Percentiles rank a stretch among this genome's conserved stretches.
phyloP scores from a whole-genome alignment of 2,888 invertebrate species.

The Agonopterix arenella region DNA sequence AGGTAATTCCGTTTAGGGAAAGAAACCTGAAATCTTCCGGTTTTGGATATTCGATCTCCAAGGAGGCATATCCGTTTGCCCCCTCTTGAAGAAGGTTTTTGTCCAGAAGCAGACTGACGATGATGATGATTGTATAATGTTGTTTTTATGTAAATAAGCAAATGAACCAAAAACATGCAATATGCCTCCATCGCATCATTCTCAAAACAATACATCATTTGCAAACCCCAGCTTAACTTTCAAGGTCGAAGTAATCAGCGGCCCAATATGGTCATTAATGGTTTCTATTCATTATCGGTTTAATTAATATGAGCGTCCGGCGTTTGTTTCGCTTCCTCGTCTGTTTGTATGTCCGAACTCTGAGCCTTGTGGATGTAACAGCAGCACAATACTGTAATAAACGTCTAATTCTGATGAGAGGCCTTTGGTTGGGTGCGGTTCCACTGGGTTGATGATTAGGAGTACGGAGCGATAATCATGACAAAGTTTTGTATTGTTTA shows the following conservation, averaged over 20 bases:
- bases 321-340: slow-evolving; percentile 70
- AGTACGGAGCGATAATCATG: too few species aligned
- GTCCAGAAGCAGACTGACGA: not conserved
- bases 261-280: slow-evolving; percentile 21
- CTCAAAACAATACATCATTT: slow-evolving; percentile 1
- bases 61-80: too few species aligned
- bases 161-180: too few species aligned
- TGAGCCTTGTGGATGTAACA: slow-evolving; percentile 11
- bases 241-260: slow-evolving; percentile 1
- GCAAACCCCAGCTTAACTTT: not conserved
- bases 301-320: slow-evolving; percentile 67
- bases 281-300: slow-evolving; percentile 48
- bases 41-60: too few species aligned
- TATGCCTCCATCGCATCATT: too few species aligned
- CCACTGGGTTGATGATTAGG: slow-evolving; percentile 18
- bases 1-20: too few species aligned
- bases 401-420: slow-evolving; percentile 61
- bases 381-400: slow-evolving; percentile 64
- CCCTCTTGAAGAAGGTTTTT: too few species aligned
- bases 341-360: slow-evolving; percentile 25
- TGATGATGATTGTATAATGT: not conserved
- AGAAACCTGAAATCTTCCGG: too few species aligned
- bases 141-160: not conserved
- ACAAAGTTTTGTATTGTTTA: too few species aligned
- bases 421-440: slow-evolving; percentile 30